Conservation (phyloP, 2,113 vertebrate species). For the Aptenodytes forsteri region DNA sequence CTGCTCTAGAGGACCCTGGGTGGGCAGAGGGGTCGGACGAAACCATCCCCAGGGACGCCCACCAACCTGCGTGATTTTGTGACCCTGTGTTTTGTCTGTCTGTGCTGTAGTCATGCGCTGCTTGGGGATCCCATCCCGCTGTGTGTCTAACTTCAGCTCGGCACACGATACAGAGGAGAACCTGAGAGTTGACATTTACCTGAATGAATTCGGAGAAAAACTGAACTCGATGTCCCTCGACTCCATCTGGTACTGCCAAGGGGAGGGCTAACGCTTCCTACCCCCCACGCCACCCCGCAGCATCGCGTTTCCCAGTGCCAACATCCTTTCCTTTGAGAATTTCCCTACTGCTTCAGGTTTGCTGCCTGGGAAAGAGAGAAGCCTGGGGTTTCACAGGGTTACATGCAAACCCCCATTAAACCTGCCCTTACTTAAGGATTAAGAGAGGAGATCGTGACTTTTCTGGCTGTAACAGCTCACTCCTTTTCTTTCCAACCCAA, state of each 20-base stretch:
- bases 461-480: not conserved
- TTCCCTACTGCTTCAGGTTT: not conserved
- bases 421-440: not conserved
- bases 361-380: not conserved
- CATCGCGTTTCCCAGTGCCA: rapidly evolving
- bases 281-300: rapidly evolving
- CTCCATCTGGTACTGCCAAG: conserved; percentile 66
- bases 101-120: conserved; percentile 73
- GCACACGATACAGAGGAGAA: conserved; percentile 75
- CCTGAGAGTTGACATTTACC: conserved; percentile 62
- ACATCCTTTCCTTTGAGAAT: not conserved
- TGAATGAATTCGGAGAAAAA: conserved; percentile 43
- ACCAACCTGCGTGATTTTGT: not conserved
- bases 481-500: not conserved
- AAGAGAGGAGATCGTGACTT: rapidly evolving
- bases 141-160: conserved; percentile 68
- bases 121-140: conserved; percentile 72
- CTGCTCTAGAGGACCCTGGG: not conserved
- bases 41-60: no score
- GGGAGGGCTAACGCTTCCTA: not conserved
- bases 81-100: not conserved
- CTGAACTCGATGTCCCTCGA: not conserved
- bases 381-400: not conserved
- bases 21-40: not conserved
- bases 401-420: not conserved